Evolutionary conservation across 2,797 vertebrate genomes (phyloP), one percentile per base, ranked within the genome.

Genomic region (Iguana delicatissima): DNA sequence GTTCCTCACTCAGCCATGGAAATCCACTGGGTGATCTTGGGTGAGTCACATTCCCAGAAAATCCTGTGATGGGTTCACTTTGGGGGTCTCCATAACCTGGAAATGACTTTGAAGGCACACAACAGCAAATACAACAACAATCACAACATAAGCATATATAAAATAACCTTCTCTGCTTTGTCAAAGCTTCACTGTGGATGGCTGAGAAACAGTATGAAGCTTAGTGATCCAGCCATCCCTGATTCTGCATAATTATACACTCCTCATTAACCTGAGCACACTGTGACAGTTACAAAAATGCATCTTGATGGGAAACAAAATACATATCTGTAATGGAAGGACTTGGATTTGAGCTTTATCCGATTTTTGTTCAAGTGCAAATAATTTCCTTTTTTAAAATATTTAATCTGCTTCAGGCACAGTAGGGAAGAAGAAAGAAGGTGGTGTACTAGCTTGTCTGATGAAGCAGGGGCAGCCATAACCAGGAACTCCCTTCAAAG

Each of bases 401-500:
- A 88, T 84, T 95, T 88, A 93, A 95, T 94, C 95, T 96, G 90
- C 87, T 69, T 89, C 86, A 92, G 89, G 91, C 96, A 93, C 93
- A 92, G 95, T 91, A 85, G 94, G 94, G 91, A 82, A 91, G 80
- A 84, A 91, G 81, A 79, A 80, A 88, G 81, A 69, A 64, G 73
- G 50, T 20, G 90, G 84, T 79, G 77, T 87, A 91, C 88, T 88
- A 80, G 92, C 81, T 95, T 95, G 95, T 88, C 62, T 89, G 62
- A 74, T 87, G 93, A 92, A 91, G 50, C 4, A 84, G 59, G 80
- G 83, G 0, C 32, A 89, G 85, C 84, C 88, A 92, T 95, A 95
- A 95, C 92, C 59, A 90, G 89, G 35, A 57, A 86, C 87, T 97
- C 91, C 91, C 95, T 97, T 97, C 97, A 97, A 97, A 97, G 97